Percentiles rank a stretch among this genome's conserved stretches.
Conservation (phyloP, 2,888 invertebrate species). For the Escarpia spicata region DNA sequence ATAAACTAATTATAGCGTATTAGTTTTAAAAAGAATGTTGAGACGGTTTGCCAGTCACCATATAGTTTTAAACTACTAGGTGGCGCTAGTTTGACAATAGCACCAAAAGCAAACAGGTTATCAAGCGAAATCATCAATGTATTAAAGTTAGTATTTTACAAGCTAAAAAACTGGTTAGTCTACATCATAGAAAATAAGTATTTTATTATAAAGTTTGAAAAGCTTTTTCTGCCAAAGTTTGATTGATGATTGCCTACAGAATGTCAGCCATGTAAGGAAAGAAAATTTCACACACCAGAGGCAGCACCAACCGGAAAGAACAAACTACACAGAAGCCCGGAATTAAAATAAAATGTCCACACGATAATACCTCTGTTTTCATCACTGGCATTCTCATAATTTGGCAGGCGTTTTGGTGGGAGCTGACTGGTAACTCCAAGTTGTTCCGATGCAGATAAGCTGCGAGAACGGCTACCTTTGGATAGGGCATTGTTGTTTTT, state of each 20-base stretch:
- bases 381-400: neutral
- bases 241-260: neutral
- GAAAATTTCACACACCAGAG: neutral
- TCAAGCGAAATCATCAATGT: neutral
- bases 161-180: neutral
- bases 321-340: neutral
- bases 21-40: neutral
- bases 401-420: neutral
- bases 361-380: conserved; percentile 11
- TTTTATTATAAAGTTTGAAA: neutral
- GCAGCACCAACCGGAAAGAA: neutral
- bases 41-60: neutral
- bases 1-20: neutral
- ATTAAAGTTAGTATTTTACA: neutral
- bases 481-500: neutral
- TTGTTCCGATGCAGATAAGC: neutral
- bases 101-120: neutral
- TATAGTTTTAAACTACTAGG: neutral
- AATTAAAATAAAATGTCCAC: neutral
- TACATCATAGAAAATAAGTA: neutral
- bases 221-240: neutral
- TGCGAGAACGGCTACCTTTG: neutral
- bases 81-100: neutral
- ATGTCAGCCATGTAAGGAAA: neutral
- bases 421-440: neutral